Evolutionary conservation across 2,113 vertebrate species (phyloP), one percentile per base, ranked within the genome.

Genomic region (Haplotaxodon microlepis): DNA sequence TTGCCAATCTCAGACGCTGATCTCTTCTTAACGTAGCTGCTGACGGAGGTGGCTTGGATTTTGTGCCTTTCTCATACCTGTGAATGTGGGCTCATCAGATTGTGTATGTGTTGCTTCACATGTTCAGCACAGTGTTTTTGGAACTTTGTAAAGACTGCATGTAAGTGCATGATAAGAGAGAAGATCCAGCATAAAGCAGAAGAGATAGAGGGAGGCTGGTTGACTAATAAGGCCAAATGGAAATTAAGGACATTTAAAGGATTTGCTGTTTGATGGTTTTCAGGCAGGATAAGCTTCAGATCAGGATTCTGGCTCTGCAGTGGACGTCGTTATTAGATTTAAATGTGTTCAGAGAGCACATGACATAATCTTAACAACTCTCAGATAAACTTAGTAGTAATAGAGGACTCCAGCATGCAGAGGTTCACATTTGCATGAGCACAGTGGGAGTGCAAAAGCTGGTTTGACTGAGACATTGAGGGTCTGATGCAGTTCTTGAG

Each of bases 1-100:
- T 69, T 24, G 5, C 8, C 4, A 21, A 14, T 84, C 53, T 82
- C 17, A 73, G 47, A 84, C 56, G 5, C 17, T 12, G 50, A 86
- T 92, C 86, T 86, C 31, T 10, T 56, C 69, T 40, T 24, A 87
- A 53, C 38, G 3, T 17, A 29, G 45, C 88, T 85, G 63, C 36
- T n/a, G 83, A 92, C 8, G 17, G 27, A 6, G n/a, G 21, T 10
- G 51, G 34, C 59, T 21, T 79, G 40, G 40, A 36, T n/a, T 82
- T 90, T 84, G 51, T 80, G 56, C 71, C 21, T 81, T 47, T 69
- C 24, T 80, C 36, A 1, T 79, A 3, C 31, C 78, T 12, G 17
- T 82, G 84, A 84, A 85, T 88, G 56, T 84, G 79, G 84, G 91
- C 45, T 45, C 79, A 93, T 90, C 89, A 80, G 89, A 94, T 88